Base-by-base conservation (phyloP, 2,888 invertebrate genomes). In the Notocelia uddmanniana region DNA sequence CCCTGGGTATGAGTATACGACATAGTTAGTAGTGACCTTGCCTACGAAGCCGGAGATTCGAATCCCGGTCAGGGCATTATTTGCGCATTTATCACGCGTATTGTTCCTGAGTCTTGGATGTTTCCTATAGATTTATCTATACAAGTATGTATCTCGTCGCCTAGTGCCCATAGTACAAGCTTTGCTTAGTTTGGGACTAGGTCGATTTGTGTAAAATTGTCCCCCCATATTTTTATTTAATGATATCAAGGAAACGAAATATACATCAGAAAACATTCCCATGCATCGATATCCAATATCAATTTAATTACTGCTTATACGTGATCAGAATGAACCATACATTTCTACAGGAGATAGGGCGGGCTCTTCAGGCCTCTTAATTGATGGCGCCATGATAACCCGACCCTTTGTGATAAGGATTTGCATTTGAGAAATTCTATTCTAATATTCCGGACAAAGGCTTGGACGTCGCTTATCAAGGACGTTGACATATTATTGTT, bases 381-480 rank as follows among this genome's bases (percentile, higher is more conserved):
- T 63, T 63, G 63, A 63, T 62, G 62, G 62, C 18, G 18, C 18
- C 31, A 45, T n/a, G 48, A 50, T 66, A 68, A 52, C 68, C 69
- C 63, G 31, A 23, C 48, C 48, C 62, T 64, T 41, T 11, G 15
- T 26, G 69, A 70, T 64, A 70, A 41, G 57, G 50, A 41, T 70
- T 70, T 64, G 63, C 69, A 70, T 70, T 69, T 23, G 34, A 21
- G 58, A 58, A 50, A 63, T 41, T 37, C 64, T 15, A 50, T 57
- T 48, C 37, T 70, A 41, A 70, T 55, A 34, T 26, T 41, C 55
- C 26, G 67, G 48, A 64, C 63, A 70, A 70, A 58, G 57, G 19
- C 19, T 19, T 10, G 48, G 63, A 63, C 41, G 2, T 13, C 15
- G 55, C 26, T 55, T 55, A 55, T 55, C 55, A 15, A 2, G 23